phyloP scores from a whole-genome alignment of 2,888 invertebrate genomes.

The Glaucopsyche alexis region DNA sequence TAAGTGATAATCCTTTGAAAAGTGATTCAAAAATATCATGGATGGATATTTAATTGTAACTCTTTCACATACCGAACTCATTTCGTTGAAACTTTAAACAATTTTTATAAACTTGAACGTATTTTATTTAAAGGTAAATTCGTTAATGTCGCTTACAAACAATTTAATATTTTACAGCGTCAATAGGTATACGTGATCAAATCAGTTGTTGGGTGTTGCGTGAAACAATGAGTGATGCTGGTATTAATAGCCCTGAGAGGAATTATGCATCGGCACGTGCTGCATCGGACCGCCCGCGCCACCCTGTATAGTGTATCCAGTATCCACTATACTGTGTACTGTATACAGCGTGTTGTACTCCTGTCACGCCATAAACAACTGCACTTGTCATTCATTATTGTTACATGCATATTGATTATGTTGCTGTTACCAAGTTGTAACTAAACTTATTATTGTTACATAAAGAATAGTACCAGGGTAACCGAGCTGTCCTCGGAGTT shows the following conservation, averaged over 20 bases:
- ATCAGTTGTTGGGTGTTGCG: conserved; percentile 33
- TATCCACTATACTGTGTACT: conserved; percentile 35
- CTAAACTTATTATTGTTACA: no score
- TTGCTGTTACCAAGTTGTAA: no score
- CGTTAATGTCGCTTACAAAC: not conserved
- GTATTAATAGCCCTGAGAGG: conserved; percentile 75
- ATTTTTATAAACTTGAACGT: no score
- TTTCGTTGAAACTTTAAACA: no score
- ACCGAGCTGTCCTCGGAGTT: no score
- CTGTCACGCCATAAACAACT: not conserved
- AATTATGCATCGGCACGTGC: conserved; percentile 78
- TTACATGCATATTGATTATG: not conserved
- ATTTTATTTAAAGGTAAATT: not conserved
- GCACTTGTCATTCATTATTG: not conserved
- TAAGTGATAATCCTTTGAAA: no score
- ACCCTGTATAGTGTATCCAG: conserved; percentile 62
- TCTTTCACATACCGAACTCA: no score
- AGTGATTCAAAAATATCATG: no score
- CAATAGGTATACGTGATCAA: not conserved
- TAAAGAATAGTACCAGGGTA: no score
- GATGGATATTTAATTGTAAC: no score
- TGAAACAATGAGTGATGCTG: conserved; percentile 53
- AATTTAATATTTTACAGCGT: conserved; percentile 38
- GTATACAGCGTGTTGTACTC: not conserved
- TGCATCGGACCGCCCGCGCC: conserved; percentile 65